phyloP scores from a whole-genome alignment of 1,140 invertebrate genomes.

The Orchestia grillus region DNA sequence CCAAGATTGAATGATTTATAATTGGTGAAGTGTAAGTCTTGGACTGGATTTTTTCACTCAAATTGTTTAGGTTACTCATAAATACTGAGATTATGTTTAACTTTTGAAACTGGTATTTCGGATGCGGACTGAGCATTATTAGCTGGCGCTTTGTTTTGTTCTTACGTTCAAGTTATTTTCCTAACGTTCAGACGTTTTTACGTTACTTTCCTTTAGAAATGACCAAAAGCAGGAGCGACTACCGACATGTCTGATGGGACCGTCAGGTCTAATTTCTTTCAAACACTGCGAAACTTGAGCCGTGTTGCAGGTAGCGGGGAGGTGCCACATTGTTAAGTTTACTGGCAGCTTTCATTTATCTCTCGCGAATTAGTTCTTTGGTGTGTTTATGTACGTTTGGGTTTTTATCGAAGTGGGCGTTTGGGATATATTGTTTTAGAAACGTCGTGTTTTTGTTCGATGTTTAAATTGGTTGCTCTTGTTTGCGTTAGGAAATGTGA shows the following conservation, averaged over 20 bases:
- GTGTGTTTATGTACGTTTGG: background rate
- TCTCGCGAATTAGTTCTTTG: background rate
- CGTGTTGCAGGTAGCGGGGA: no score
- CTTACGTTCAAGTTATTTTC: no score
- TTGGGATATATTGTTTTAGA: background rate
- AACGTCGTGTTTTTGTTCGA: background rate
- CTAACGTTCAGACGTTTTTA: no score
- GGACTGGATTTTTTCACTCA: no score
- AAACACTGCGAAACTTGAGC: background rate
- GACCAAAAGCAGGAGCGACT: background rate
- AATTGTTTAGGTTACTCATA: no score
- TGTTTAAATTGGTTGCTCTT: background rate
- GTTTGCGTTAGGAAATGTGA: background rate
- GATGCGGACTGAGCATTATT: no score
- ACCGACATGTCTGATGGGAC: background rate
- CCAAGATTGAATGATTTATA: background rate
- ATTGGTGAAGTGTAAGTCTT: no score
- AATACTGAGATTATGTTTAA: no score
- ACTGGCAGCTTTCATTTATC: background rate
- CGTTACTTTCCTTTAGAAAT: background rate
- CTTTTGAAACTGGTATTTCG: no score
- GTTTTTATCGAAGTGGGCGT: background rate
- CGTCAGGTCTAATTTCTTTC: background rate
- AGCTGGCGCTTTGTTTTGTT: background rate
- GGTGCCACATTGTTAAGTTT: background rate